Base-by-base conservation (phyloP, 2,113 vertebrate species). In the Symphodus melops region DNA sequence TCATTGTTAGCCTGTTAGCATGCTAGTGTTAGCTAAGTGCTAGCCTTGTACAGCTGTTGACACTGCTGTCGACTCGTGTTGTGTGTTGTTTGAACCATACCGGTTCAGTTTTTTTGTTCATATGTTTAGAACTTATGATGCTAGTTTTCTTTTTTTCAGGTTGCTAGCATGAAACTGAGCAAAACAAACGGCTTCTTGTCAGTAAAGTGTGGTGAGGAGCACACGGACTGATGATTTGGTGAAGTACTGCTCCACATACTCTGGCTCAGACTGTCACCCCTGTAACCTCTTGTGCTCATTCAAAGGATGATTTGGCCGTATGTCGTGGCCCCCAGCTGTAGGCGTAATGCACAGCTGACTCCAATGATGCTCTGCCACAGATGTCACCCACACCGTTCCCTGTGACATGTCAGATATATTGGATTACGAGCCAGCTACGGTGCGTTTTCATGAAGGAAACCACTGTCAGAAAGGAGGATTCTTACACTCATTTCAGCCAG, bases 351-450 rank as follows among this genome's bases (percentile, higher is more conserved):
- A 57, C 59, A 57, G 52, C 23, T 48, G 75, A 80, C 82, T 84
- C 82, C 79, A 72, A 60, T 77, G 69, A 77, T 74, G 62, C 69
- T 37, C 39, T 61, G 66, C 53, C 59, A 44, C 78, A 77, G 71
- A 79, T 85, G 82, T 81, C 81, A 73, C 67, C 68, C 72, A 77
- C 65, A 64, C 5, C 16, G 54, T 72, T 48, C 62, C 72, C 69
- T 59, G 59, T 80, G 77, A 71, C 75, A 54, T 14, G 62, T 44
- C 64, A 16, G 62, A 56, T 60, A 49, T 28, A 19, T 59, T 68
- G 64, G 46, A 76, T 86, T 75, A 62, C 20, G 33, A 42, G 23
- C 39, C 63, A 39, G 49, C 48, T 1, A 7, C 5, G 36, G 52
- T 67, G 42, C 33, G 48, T 64, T 70, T 59, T 62, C 33, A 41